phyloP scores from a whole-genome alignment of 2,113 vertebrate species.

The Illadopsis cleaveri region DNA sequence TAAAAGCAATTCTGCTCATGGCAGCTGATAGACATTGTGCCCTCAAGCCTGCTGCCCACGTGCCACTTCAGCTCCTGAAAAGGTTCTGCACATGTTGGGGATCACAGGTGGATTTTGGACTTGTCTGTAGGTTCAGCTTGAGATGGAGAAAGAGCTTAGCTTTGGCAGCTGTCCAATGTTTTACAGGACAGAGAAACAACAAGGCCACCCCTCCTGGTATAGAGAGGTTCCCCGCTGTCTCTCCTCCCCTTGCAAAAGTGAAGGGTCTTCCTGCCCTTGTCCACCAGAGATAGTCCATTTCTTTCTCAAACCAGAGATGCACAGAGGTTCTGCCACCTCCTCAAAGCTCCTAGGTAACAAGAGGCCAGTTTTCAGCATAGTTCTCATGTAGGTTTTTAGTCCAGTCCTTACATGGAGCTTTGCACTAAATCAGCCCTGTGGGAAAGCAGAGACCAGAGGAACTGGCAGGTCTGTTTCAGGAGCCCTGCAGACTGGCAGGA shows the following conservation, averaged over 20 bases:
- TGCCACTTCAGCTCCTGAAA: not conserved
- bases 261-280: not conserved
- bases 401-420: not conserved
- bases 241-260: not conserved
- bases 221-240: not conserved
- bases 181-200: not conserved
- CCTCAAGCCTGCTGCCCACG: not conserved
- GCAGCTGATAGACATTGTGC: not conserved
- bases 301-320: not conserved
- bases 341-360: not conserved
- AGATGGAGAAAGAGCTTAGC: not conserved
- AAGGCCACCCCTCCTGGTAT: not conserved
- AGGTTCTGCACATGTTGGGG: not conserved
- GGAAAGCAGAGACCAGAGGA: not conserved
- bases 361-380: not conserved
- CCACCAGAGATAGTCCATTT: not conserved
- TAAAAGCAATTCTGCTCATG: not conserved
- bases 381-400: not conserved
- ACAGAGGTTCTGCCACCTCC: not conserved
- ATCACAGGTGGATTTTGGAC: not conserved
- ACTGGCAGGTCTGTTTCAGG: rapidly evolving
- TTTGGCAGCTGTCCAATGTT: not conserved
- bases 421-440: not conserved
- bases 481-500: not conserved
- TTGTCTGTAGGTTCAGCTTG: not conserved